Percentiles rank a stretch among this genome's conserved stretches.
These are phyloP conservation scores for Drosophila neocordata DNA, from an alignment of 1,140 invertebrate species.

Conservation along the genomic window DNA sequence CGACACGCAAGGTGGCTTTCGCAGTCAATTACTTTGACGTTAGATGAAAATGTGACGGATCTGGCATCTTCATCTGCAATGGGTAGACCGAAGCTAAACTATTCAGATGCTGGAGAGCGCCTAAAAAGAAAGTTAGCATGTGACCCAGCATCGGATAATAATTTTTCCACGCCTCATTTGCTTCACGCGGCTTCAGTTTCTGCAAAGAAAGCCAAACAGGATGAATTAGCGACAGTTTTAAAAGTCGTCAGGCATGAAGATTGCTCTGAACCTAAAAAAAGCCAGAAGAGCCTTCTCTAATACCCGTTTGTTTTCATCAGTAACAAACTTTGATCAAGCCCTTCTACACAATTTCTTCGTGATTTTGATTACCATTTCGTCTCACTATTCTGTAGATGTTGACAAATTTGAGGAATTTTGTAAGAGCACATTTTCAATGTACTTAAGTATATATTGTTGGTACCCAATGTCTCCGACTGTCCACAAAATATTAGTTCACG, in stretches of 20 bases:
- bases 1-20: slow-evolving; percentile 1
- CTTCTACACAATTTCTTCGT: slow-evolving; percentile 9
- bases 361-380: slow-evolving; percentile 17
- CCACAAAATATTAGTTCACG: slow-evolving; percentile 19
- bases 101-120: too few relatives aligned
- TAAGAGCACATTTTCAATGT: slow-evolving; percentile 2
- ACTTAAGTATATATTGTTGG: slow-evolving; percentile 12
- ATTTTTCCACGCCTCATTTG: too few relatives aligned
- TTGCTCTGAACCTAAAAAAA: not conserved
- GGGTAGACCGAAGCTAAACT: too few relatives aligned
- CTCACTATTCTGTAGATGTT: slow-evolving; percentile 6
- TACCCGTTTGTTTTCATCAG: not conserved
- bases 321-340: slow-evolving; percentile 2
- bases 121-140: too few relatives aligned
- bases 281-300: slow-evolving; percentile 7
- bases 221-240: too few relatives aligned
- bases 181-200: too few relatives aligned
- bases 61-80: not conserved
- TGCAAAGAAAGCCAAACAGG: too few relatives aligned
- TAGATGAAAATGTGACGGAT: not conserved
- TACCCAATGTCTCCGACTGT: slow-evolving; percentile 20
- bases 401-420: slow-evolving; percentile 14
- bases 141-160: too few relatives aligned
- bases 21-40: not conserved
- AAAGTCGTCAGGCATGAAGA: not conserved